phyloP scores from a whole-genome alignment of 1,140 invertebrate genomes.

The Coptotermes formosanus region DNA sequence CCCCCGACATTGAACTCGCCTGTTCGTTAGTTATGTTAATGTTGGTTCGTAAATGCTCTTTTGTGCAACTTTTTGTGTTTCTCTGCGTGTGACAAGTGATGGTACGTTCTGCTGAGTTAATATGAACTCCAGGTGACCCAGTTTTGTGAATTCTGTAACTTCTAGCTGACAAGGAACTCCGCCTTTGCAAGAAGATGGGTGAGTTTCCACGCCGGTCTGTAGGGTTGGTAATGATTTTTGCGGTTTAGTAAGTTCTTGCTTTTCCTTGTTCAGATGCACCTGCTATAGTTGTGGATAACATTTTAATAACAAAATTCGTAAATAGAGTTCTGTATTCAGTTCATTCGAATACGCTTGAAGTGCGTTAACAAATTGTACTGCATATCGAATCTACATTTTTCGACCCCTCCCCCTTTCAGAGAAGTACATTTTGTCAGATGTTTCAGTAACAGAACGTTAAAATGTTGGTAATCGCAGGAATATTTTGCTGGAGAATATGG shows the following conservation, averaged over 20 bases:
- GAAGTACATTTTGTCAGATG: not conserved
- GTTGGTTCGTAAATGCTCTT: not conserved
- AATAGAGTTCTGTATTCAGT: too few species aligned
- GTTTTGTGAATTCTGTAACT: not conserved
- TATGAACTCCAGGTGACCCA: constrained; percentile 14
- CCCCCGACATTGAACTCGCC: constrained; percentile 11
- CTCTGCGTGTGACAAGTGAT: not conserved
- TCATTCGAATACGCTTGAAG: too few species aligned
- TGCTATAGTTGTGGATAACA: too few species aligned
- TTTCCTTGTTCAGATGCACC: too few species aligned
- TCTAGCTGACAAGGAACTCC: not conserved
- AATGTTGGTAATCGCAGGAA: too few species aligned
- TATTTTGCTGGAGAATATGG: too few species aligned
- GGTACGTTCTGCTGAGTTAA: not conserved
- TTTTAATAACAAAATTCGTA: too few species aligned
- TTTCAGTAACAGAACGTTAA: too few species aligned
- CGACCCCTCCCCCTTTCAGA: not conserved
- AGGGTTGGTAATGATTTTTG: not conserved
- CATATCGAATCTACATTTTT: not conserved
- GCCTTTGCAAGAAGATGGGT: not conserved
- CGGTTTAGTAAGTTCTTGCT: too few species aligned
- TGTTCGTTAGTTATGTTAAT: not conserved
- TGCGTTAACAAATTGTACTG: too few species aligned
- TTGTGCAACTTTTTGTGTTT: not conserved
- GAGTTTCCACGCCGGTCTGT: not conserved